Evolutionary conservation across 2,113 vertebrate species (phyloP).

Genomic region (Engystomops pustulosus): DNA sequence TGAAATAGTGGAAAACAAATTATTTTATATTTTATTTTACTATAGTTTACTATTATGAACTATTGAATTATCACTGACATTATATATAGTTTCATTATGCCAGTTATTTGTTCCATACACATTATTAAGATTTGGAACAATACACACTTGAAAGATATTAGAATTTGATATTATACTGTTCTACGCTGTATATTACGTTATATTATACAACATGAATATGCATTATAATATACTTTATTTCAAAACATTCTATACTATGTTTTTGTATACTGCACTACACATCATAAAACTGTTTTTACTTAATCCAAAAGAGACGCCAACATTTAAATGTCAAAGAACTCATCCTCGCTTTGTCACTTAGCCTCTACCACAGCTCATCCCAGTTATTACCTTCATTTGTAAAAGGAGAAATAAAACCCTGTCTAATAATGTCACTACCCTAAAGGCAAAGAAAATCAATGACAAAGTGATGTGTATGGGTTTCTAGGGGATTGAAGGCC

Average conservation of each 20-base stretch:
- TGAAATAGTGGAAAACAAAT: too few relatives aligned
- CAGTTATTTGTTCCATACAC: neutral
- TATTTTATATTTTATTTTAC: too few relatives aligned
- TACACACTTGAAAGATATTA: neutral
- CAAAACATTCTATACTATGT: too few relatives aligned
- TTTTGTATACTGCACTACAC: too few relatives aligned
- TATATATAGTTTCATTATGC: neutral
- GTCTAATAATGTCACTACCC: constrained; percentile 42
- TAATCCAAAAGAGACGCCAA: too few relatives aligned
- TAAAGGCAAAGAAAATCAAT: constrained; percentile 15
- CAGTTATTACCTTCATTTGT: constrained; percentile 31
- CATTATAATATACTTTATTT: too few relatives aligned
- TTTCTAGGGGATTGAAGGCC: constrained; percentile 8
- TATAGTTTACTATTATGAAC: neutral
- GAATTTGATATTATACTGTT: neutral
- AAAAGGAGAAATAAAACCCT: constrained; percentile 29
- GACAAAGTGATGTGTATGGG: neutral
- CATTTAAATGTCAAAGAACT: neutral
- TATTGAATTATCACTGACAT: neutral
- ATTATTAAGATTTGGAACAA: neutral
- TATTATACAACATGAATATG: too few relatives aligned
- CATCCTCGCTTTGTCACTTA: constrained; percentile 7
- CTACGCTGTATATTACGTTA: neutral
- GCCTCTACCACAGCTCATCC: neutral
- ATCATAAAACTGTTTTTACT: too few relatives aligned